These are phyloP conservation scores for Periparus ater DNA, from an alignment of 2,797 vertebrate genomes.

Conservation along the genomic window DNA sequence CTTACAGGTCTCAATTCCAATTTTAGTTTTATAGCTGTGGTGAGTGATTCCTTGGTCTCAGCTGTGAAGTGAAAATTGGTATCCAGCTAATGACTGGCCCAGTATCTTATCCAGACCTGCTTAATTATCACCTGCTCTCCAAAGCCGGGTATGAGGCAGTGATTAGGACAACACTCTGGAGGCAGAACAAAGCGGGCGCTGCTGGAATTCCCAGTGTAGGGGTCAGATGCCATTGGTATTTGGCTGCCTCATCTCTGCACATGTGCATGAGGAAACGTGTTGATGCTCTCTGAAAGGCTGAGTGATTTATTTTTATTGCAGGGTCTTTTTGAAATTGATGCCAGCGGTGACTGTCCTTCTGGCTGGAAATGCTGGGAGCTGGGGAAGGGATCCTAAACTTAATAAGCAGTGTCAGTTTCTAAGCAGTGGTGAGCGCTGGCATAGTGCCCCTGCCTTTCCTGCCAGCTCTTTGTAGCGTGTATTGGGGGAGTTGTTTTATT, in stretches of 20 bases:
- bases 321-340: conserved; percentile 59
- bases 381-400: neutral
- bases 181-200: conserved; percentile 28
- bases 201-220: conserved; percentile 52
- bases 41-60: conserved; percentile 12
- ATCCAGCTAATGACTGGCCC: neutral
- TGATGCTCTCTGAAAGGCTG: conserved; percentile 40
- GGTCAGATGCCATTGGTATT: conserved; percentile 50
- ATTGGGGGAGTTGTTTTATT: neutral
- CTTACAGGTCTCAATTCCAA: neutral
- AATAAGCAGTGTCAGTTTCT: neutral
- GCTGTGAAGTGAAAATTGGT: conserved; percentile 39
- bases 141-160: neutral
- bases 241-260: conserved; percentile 51
- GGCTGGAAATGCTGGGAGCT: conserved; percentile 17
- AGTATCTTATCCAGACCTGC: conserved; percentile 31
- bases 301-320: conserved; percentile 68
- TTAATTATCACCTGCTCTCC: conserved; percentile 58
- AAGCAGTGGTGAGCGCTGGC: conserved; percentile 11
- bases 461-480: neutral
- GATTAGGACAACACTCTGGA: neutral
- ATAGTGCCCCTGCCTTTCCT: neutral
- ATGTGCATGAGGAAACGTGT: neutral
- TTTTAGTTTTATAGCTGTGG: neutral
- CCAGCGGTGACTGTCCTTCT: conserved; percentile 45